Evolutionary conservation across 2,113 vertebrate species (phyloP), one percentile per base, ranked within the genome.

Genomic region (Epinephelus fuscoguttatus): DNA sequence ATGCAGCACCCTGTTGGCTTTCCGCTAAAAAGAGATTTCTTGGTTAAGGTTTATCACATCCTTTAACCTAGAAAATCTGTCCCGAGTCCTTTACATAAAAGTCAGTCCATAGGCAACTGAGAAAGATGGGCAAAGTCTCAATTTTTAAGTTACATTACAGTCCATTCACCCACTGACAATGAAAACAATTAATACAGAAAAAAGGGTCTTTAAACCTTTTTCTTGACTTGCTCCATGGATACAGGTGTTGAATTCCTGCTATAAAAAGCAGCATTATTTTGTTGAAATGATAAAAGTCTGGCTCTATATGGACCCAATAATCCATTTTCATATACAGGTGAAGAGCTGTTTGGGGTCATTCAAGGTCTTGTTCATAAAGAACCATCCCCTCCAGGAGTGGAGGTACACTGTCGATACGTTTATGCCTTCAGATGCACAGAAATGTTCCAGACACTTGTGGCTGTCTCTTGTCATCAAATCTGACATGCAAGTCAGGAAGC

Each of bases 391-490:
- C 19, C 45, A 66, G 61, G 37, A 75, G 47, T 23, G 33, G 56
- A 78, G 63, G 52, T 70, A 71, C 49, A 57, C 7, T 33, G 37
- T 50, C 85, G 21, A 45, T 56, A 30, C 4, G 3, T 73, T 61
- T 42, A 27, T 63, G 60, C 56, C 47, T 78, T 77, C 33, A 67
- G 76, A 75, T 84, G 71, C 76, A 71, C 49, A 69, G 66, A 60
- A 85, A 84, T 70, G 61, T 74, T 84, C 62, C 73, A 67, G 59
- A 91, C 80, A 89, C 78, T 69, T 88, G 84, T 87, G 76, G 76
- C 79, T 89, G 84, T 88, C 88, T 84, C 78, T 86, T 85, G 77
- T 90, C 85, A 92, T 91, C 84, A 88, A 47, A 78, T 84, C 82
- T 88, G 85, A 89, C 79, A 75, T 55, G 76, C 52, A 72, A 84